Percentiles rank a stretch among this genome's conserved stretches.
phyloP scores from a whole-genome alignment of 2,113 vertebrate genomes.

The Zonotrichia leucophrys region DNA sequence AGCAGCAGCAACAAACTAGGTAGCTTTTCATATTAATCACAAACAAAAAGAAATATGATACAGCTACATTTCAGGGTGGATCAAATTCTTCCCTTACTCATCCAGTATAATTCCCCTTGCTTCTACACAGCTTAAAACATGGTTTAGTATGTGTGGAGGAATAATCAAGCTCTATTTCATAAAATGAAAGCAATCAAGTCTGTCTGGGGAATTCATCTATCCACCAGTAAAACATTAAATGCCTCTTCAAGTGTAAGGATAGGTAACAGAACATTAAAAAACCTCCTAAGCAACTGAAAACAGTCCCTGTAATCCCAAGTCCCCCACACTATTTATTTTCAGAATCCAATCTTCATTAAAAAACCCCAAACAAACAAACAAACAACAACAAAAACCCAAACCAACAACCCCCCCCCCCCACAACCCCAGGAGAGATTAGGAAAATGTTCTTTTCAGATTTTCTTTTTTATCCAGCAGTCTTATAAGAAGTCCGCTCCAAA shows the following conservation, averaged over 20 bases:
- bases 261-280: not conserved
- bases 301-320: not conserved
- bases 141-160: not conserved
- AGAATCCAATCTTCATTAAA: not conserved
- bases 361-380: not conserved
- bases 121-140: not conserved
- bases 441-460: not conserved
- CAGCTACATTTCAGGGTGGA: not conserved
- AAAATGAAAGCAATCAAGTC: not conserved
- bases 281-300: not conserved
- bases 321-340: not conserved
- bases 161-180: not conserved
- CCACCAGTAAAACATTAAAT: constrained; percentile 3
- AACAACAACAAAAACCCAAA: not conserved
- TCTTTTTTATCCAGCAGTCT: not conserved
- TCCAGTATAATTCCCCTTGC: not conserved
- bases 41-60: constrained; percentile 24
- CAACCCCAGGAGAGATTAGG: not conserved
- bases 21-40: constrained; percentile 7
- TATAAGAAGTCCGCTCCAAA: not conserved
- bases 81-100: constrained; percentile 21
- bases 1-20: constrained; percentile 25
- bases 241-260: not conserved
- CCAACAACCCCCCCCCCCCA: not conserved
- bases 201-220: constrained; percentile 7